Conservation (phyloP, 2,888 invertebrate species). For the Eudasyphora cyanicolor region DNA sequence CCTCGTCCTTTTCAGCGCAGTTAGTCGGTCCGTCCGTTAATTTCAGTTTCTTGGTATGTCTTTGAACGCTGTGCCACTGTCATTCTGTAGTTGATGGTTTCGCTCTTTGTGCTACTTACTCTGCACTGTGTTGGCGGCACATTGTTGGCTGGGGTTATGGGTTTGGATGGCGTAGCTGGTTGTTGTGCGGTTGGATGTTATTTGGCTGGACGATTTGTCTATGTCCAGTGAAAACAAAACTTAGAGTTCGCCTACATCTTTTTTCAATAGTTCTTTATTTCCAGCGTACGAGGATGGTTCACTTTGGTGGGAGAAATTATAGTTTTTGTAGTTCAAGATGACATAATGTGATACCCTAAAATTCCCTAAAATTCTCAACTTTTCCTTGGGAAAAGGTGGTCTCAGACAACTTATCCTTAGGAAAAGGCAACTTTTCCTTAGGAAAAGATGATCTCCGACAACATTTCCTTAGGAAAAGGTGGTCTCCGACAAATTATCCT, state of each 20-base stretch:
- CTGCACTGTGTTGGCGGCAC: not conserved
- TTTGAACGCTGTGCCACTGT: not conserved
- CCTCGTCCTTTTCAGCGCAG: constrained; percentile 14
- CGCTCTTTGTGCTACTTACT: constrained; percentile 14
- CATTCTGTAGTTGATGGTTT: constrained; percentile 13
- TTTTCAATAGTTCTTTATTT: not conserved
- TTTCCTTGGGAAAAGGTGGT: no score
- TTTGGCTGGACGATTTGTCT: constrained; percentile 43
- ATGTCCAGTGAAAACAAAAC: constrained; percentile 22
- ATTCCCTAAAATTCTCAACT: no score
- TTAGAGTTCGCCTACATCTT: constrained; percentile 54
- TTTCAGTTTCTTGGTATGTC: no score
- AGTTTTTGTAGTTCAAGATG: no score
- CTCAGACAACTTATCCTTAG: no score
- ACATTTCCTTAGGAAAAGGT: no score
- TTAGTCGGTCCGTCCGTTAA: not conserved
- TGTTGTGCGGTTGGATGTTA: not conserved
- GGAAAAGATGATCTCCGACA: no score
- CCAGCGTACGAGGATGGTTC: not conserved
- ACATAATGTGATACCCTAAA: no score
- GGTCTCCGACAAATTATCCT: no score
- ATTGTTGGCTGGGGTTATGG: not conserved
- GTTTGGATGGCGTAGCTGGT: not conserved
- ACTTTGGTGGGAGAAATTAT: no score
- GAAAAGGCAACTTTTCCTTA: no score